phyloP scores from a whole-genome alignment of 2,113 vertebrate genomes.

The Strigops habroptila region DNA sequence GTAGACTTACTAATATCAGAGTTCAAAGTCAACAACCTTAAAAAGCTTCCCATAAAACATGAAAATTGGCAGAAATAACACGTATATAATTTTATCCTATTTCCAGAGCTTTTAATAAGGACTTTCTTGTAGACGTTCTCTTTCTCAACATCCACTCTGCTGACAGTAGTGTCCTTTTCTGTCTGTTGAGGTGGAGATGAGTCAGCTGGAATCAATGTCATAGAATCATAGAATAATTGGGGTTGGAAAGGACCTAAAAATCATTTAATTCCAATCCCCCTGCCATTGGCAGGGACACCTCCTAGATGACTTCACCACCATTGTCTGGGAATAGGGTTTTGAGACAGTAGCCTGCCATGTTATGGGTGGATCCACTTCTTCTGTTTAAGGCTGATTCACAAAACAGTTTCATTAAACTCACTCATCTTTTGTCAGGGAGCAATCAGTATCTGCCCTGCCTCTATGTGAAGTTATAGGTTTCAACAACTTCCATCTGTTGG shows the following conservation, averaged over 20 bases:
- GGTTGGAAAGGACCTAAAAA: too few relatives aligned
- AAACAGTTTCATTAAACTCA: not conserved
- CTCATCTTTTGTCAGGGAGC: not conserved
- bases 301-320: not conserved
- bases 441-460: not conserved
- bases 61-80: not conserved
- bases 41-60: not conserved
- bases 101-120: not conserved
- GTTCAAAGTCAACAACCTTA: not conserved
- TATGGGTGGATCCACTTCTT: not conserved
- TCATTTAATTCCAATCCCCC: too few relatives aligned
- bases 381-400: not conserved
- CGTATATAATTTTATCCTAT: not conserved
- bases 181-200: not conserved
- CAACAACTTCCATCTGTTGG: not conserved
- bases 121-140: not conserved
- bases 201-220: not conserved
- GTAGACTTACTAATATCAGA: not conserved
- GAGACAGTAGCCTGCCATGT: fast-evolving
- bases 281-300: not conserved
- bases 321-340: fast-evolving
- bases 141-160: not conserved
- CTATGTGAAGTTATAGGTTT: not conserved
- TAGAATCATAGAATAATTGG: too few relatives aligned
- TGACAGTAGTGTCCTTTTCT: not conserved